Conservation (phyloP, 2,888 invertebrate species). For the Apoderus coryli region DNA sequence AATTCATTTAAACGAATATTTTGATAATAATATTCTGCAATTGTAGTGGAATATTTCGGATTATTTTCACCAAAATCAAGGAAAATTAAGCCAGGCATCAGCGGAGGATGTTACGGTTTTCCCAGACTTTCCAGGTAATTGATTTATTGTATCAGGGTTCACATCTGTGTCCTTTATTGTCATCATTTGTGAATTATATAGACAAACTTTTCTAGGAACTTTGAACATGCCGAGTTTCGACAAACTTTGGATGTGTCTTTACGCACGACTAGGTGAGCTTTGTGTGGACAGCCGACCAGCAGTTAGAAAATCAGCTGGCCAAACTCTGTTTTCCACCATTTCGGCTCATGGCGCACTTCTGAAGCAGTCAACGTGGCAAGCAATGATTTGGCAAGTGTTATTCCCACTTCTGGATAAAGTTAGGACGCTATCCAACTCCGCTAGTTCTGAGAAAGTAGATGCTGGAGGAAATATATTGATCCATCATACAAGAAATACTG, state of each 20-base stretch:
- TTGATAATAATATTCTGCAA: conserved; percentile 17
- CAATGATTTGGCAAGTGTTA: conserved; percentile 86
- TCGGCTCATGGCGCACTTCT: conserved; percentile 87
- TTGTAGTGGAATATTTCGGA: conserved; percentile 96
- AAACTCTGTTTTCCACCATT: conserved; percentile 95
- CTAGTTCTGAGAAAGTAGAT: conserved; percentile 69
- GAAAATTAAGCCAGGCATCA: conserved; percentile 60
- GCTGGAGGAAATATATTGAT: conserved; percentile 86
- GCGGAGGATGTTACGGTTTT: conserved; percentile 61
- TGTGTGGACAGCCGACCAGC: conserved; percentile 94
- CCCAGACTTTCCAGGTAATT: conserved; percentile 75
- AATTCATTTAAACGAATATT: conserved; percentile 6
- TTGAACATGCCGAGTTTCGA: conserved; percentile 80
- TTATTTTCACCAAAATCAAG: conserved; percentile 90
- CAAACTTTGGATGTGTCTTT: conserved; percentile 92
- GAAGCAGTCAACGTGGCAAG: conserved; percentile 82
- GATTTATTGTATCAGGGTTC: no score
- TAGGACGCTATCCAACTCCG: conserved; percentile 52
- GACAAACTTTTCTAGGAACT: no score
- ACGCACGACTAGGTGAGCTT: conserved; percentile 71
- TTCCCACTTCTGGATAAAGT: conserved; percentile 93
- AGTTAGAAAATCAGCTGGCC: conserved; percentile 91
- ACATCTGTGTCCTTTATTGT: no score
- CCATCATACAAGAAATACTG: conserved; percentile 95
- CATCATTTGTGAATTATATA: no score